Percentiles rank a stretch among this genome's conserved stretches.
phyloP scores from a whole-genome alignment of 2,888 invertebrate species.

The Polydrusus tereticollis region DNA sequence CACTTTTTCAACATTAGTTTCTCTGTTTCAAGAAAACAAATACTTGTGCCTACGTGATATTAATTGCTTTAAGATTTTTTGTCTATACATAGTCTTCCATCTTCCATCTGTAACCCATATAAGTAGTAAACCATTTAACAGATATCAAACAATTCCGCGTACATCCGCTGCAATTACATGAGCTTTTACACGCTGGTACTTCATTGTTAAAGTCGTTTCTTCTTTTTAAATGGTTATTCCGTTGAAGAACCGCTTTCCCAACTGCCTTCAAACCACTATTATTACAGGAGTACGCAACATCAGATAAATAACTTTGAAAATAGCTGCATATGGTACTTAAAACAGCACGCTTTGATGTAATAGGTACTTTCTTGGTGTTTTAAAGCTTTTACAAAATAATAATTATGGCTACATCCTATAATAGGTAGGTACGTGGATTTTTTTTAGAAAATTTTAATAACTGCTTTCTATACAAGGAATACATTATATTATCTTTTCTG shows the following conservation, averaged over 20 bases:
- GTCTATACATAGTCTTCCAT: neutral
- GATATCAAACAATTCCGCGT: constrained; percentile 15
- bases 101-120: constrained; percentile 30
- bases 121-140: constrained; percentile 37
- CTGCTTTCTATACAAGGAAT: constrained; percentile 23
- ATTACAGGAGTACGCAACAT: constrained; percentile 48
- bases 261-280: constrained; percentile 47
- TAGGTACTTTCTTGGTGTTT: constrained; percentile 41
- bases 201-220: constrained; percentile 46
- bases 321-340: constrained; percentile 42
- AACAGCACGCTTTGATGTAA: constrained; percentile 48
- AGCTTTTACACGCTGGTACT: constrained; percentile 35
- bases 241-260: constrained; percentile 48
- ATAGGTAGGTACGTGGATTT: constrained; percentile 18
- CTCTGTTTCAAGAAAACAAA: too few species aligned
- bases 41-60: neutral
- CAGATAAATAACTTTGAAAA: constrained; percentile 47
- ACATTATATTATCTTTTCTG: neutral
- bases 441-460: constrained; percentile 27
- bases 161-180: constrained; percentile 47
- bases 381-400: constrained; percentile 28
- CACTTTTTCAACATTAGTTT: too few species aligned
- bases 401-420: constrained; percentile 26
- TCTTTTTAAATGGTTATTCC: constrained; percentile 42
- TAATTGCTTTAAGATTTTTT: neutral